Evolutionary conservation across 37 sponge, comb jelly and placozoan genomes (phyloP), one percentile per base, ranked within the genome.

Genomic region (Ianthella basta): DNA sequence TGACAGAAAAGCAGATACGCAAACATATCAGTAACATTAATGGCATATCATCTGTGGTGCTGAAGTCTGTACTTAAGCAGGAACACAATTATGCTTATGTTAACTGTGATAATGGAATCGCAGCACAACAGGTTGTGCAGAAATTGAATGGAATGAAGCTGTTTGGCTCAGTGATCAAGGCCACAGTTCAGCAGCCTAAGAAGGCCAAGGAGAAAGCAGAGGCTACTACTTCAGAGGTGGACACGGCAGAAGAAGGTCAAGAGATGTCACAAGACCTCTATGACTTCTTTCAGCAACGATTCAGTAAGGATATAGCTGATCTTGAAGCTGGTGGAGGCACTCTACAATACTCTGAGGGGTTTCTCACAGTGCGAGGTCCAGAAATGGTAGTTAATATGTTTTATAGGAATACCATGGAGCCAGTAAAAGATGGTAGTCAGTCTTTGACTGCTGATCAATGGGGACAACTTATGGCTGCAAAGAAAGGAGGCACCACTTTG

Each of bases 381-480:
- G 73, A 72, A 21, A 6, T 5, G 32, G 37, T 10, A 19, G 12
- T 15, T 13, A 6, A 33, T 34, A 21, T 19, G 13, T 72, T 72
- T 19, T 72, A 20, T 29, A 13, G 19, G 20, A 30, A 23, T 40
- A 37, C 21, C 30, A 72, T 72, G 13, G 13, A 8, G 8, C 73
- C 37, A 33, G 12, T 72, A 40, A 38, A 33, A 13, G 80, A 83
- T 44, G 40, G 35, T 15, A 57, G 57, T 29, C 41, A 80, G n/a
- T 57, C 53, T 37, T 75, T 90, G 0, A 20, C 27, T 0, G 73
- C 77, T 6, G 72, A 69, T 0, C 64, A 87, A 57, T 91, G 91
- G 91, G 87, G 87, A 35, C 53, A 27, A 21, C 60, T 91, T n/a
- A 74, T 83, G 70, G 32, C 56, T 23, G 82, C 73, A 24, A 56